Evolutionary conservation across 2,797 vertebrate species (phyloP).

Genomic region (Phoeniculus purpureus): DNA sequence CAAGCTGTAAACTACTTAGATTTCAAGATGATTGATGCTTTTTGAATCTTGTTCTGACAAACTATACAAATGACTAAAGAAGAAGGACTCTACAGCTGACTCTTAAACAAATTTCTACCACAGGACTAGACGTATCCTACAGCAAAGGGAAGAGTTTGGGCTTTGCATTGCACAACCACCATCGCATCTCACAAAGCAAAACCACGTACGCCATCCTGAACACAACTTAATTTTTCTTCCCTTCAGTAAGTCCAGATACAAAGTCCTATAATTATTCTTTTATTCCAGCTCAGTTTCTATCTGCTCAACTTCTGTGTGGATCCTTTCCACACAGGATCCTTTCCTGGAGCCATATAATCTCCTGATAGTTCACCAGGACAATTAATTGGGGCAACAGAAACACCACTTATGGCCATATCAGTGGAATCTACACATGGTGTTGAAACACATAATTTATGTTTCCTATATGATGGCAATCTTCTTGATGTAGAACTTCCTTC

Average conservation of each 20-base stretch:
- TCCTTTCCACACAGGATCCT: neutral
- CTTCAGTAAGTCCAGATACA: neutral
- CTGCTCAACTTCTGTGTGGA: neutral
- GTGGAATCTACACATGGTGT: neutral
- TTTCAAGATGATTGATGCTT: slow-evolving; percentile 33
- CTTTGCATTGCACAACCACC: neutral
- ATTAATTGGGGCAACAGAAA: neutral
- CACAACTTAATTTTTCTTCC: neutral
- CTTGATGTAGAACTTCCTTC: neutral
- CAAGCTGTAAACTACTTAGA: neutral
- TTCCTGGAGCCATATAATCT: neutral
- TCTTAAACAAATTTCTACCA: neutral
- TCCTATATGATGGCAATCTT: neutral
- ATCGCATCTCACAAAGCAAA: neutral
- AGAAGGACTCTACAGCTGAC: neutral
- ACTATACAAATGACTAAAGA: slow-evolving; percentile 12
- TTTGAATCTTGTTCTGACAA: slow-evolving; percentile 50
- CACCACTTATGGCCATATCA: neutral
- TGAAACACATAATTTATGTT: neutral
- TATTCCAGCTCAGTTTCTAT: neutral
- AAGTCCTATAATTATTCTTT: neutral
- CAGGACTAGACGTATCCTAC: neutral
- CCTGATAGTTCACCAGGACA: neutral
- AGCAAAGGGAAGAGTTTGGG: neutral
- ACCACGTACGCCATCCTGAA: fast-evolving